Percentiles rank a stretch among this genome's conserved stretches.
Evolutionary conservation across 1,140 invertebrate species (phyloP).

Genomic region (Calliopsis andreniformis): DNA sequence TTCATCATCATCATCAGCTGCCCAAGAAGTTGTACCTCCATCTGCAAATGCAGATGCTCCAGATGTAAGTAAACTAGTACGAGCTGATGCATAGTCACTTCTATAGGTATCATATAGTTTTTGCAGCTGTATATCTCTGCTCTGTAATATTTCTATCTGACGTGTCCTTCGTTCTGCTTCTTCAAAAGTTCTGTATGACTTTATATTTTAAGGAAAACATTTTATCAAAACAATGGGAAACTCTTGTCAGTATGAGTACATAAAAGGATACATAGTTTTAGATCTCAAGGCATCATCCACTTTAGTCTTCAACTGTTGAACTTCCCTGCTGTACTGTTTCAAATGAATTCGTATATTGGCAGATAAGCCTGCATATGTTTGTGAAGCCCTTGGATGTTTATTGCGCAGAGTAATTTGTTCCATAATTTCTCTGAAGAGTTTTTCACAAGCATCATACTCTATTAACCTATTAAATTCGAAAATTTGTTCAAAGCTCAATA

Average conservation of each 20-base stretch:
- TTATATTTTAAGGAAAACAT: conserved; percentile 67
- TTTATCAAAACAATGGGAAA: neutral
- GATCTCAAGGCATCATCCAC: conserved; percentile 80
- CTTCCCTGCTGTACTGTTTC: conserved; percentile 84
- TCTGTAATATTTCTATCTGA: conserved; percentile 83
- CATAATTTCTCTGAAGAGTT: conserved; percentile 84
- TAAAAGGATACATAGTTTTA: conserved; percentile 82
- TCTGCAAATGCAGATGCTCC: conserved; percentile 77
- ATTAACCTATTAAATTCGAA: conserved; percentile 80
- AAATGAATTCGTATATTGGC: conserved; percentile 83
- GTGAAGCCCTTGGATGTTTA: conserved; percentile 80
- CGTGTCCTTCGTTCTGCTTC: conserved; percentile 84
- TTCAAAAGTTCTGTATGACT: conserved; percentile 81
- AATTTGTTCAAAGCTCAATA: neutral
- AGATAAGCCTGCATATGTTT: conserved; percentile 83
- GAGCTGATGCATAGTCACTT: conserved; percentile 62
- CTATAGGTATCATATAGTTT: conserved; percentile 81
- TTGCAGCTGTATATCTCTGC: conserved; percentile 83
- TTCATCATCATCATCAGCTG: conserved; percentile 74
- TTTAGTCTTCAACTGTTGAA: conserved; percentile 83
- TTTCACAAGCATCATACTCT: conserved; percentile 86
- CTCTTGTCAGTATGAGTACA: neutral
- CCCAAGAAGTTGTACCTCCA: conserved; percentile 79
- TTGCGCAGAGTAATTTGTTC: conserved; percentile 83
- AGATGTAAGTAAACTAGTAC: conserved; percentile 68